Evolutionary conservation across 2,888 invertebrate genomes (phyloP).

Genomic region (Boloria selene): DNA sequence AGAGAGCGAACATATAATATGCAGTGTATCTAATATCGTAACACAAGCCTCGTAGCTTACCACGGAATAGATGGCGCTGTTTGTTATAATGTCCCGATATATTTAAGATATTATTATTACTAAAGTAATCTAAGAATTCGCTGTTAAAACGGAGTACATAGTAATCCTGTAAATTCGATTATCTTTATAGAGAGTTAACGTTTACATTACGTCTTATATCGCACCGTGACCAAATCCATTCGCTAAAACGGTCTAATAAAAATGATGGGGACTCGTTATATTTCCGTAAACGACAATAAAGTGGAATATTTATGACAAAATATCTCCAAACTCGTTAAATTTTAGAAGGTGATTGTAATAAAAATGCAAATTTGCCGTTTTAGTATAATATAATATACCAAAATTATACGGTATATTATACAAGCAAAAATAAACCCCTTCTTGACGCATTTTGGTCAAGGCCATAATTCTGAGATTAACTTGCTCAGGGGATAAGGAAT

Average conservation of each 20-base stretch:
- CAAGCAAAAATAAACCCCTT: no score
- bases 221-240: conserved; percentile 9
- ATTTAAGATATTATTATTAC: no score
- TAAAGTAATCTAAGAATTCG: no score
- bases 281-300: conserved; percentile 20
- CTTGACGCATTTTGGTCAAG: no score
- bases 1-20: no score
- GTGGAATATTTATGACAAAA: conserved; percentile 26
- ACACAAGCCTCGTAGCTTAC: no score
- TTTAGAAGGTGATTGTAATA: conserved; percentile 15
- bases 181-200: background rate
- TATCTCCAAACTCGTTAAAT: conserved; percentile 11
- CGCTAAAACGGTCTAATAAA: conserved; percentile 16
- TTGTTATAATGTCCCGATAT: no score
- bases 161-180: background rate
- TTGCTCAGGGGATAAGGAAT: no score
- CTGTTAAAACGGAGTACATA: background rate
- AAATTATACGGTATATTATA: no score
- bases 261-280: conserved; percentile 21
- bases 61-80: no score
- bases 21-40: no score
- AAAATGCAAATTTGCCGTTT: background rate
- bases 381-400: background rate
- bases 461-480: no score
- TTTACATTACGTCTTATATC: background rate